Evolutionary conservation across 2,113 vertebrate species (phyloP).

Genomic region (Antigone vipio): DNA sequence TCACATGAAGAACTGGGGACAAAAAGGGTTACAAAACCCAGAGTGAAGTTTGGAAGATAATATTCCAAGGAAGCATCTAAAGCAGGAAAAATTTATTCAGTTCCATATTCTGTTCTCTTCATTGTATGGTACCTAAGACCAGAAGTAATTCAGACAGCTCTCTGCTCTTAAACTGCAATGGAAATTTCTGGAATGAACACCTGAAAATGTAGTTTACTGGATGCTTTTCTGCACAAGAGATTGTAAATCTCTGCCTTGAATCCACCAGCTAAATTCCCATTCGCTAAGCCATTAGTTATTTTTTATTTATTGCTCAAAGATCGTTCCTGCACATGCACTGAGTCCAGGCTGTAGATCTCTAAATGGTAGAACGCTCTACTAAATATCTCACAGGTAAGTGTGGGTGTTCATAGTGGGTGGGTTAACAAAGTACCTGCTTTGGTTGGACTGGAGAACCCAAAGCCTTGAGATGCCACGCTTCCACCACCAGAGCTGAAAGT

Average conservation of each 20-base stretch:
- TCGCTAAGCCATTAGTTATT: background rate
- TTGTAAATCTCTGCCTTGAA: background rate
- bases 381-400: background rate
- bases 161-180: background rate
- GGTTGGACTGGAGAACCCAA: conserved; percentile 85
- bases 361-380: background rate
- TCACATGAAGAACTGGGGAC: background rate
- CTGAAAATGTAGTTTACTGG: background rate
- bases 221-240: background rate
- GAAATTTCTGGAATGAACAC: background rate
- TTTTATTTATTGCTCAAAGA: background rate
- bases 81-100: background rate
- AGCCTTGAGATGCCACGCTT: conserved; percentile 92
- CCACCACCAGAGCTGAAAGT: conserved; percentile 89
- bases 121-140: background rate
- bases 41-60: background rate
- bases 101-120: background rate
- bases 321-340: accelerated
- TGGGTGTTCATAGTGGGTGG: background rate
- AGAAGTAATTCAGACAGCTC: background rate
- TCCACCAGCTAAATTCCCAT: background rate
- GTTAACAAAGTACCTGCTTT: conserved; percentile 84
- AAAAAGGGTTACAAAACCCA: background rate
- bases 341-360: background rate
- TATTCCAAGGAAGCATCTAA: background rate